Base-by-base conservation (phyloP, 1,140 invertebrate genomes). In the Zaprionus lachaisei region DNA sequence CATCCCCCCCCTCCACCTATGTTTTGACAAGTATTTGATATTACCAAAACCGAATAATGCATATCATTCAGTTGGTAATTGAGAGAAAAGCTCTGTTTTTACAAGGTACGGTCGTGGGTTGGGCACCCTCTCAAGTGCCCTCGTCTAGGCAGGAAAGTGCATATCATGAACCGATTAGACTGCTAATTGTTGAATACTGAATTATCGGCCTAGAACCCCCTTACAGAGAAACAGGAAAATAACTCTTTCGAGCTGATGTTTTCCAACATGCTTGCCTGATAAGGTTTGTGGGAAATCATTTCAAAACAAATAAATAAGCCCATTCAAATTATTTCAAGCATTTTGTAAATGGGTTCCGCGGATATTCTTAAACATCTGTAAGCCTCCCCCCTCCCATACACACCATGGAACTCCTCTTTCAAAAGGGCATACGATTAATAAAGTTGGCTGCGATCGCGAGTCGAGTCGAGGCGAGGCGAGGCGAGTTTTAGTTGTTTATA, bases 361-460 rank as follows among this genome's bases (percentile, higher is more conserved):
- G 38, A 47, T 47, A 17, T 47, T 47, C 41, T 17, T 47, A 47
- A n/a, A 47, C 41, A 17, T 47, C 38, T 44, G 4, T 14, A 44
- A n/a, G 4, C 15, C 20, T 20, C n/a, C n/a, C n/a, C 15, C 15
- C 38, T 15, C 38, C 38, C n/a, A n/a, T n/a, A 2, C 2, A n/a
- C 2, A 2, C n/a, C n/a, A 7, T 44, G 41, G n/a, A 22, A 51
- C 17, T 20, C 17, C 6, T 56, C 2, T 56, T 22, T 12, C 1
- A 12, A 69, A 78, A 81, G 80, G 76, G 76, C 79, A 77, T 54
- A 60, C 57, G 72, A 80, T 80, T 83, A 76, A 83, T 80, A 81
- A 69, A 68, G 54, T 58, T 55, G 56, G 56, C 75, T 79, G 63
- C 77, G 73, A 71, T 75, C 61, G 57, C 56, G 54, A 60, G 71